These are phyloP conservation scores for Bos javanicus DNA, from an alignment of 2,113 vertebrate species.

Conservation along the genomic window DNA sequence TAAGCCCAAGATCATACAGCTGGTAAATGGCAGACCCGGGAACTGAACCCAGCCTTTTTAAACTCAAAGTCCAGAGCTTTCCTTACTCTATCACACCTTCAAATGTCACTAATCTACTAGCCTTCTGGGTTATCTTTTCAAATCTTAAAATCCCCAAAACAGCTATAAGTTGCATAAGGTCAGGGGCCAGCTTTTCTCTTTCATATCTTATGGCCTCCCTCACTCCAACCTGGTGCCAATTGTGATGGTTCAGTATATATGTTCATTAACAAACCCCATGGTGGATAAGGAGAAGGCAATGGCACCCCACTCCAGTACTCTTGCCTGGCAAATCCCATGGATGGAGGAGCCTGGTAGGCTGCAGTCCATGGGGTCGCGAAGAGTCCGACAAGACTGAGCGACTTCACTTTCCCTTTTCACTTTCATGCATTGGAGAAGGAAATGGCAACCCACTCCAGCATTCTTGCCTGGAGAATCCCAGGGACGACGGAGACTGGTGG, in stretches of 20 bases:
- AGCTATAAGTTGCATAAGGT: fast-evolving
- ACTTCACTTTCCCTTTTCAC: too few species aligned
- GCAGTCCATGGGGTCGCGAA: too few species aligned
- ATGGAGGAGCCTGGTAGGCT: too few species aligned
- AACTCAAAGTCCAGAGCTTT: not conserved
- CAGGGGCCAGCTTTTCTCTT: not conserved
- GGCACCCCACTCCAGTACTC: too few species aligned
- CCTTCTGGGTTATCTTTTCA: not conserved
- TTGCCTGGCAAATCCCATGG: too few species aligned
- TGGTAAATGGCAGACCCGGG: not conserved
- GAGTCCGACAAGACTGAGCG: too few species aligned
- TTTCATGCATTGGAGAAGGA: too few species aligned
- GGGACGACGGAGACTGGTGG: too few species aligned
- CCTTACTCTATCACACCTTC: not conserved
- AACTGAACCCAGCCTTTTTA: not conserved
- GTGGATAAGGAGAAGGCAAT: too few species aligned
- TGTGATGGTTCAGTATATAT: too few species aligned
- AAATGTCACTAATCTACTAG: not conserved
- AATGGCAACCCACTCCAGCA: too few species aligned
- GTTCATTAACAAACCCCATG: not conserved
- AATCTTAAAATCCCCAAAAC: not conserved
- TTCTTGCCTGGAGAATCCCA: too few species aligned
- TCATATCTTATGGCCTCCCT: not conserved
- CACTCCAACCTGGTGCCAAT: fast-evolving
- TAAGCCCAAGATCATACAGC: not conserved